A percentile compares a stretch with the other conserved stretches of the same genome.
Evolutionary conservation across 2,113 vertebrate species (phyloP).

Genomic region (Motacilla alba): DNA sequence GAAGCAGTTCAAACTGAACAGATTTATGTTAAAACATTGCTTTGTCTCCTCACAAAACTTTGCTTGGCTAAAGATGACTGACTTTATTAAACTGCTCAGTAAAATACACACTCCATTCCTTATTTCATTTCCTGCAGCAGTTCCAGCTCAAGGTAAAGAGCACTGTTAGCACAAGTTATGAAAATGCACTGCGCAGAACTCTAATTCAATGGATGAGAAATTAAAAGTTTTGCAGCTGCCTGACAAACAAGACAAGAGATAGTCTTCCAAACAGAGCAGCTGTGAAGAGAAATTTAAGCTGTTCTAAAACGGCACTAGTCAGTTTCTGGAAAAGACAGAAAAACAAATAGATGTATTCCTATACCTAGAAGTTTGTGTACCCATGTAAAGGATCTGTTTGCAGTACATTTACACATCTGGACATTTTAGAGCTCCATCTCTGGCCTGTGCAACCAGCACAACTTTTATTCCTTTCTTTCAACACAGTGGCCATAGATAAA

Average conservation of each 20-base stretch:
- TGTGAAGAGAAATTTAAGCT: background rate
- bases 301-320: background rate
- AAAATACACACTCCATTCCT: background rate
- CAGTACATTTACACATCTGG: background rate
- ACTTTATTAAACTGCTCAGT: background rate
- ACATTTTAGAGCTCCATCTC: background rate
- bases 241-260: background rate
- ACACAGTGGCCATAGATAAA: rapidly evolving
- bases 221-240: background rate
- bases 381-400: background rate
- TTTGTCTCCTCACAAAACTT: background rate
- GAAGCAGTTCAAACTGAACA: background rate
- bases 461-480: background rate
- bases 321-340: background rate
- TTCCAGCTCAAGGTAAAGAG: background rate
- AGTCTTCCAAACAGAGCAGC: background rate
- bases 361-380: background rate
- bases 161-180: background rate
- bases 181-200: background rate
- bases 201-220: background rate
- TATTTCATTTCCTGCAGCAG: background rate
- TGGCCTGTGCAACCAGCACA: background rate
- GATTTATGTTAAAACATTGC: background rate
- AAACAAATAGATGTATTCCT: background rate
- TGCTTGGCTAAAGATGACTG: background rate